Conservation (phyloP, 2,888 invertebrate species). For the Netelia melanura region DNA sequence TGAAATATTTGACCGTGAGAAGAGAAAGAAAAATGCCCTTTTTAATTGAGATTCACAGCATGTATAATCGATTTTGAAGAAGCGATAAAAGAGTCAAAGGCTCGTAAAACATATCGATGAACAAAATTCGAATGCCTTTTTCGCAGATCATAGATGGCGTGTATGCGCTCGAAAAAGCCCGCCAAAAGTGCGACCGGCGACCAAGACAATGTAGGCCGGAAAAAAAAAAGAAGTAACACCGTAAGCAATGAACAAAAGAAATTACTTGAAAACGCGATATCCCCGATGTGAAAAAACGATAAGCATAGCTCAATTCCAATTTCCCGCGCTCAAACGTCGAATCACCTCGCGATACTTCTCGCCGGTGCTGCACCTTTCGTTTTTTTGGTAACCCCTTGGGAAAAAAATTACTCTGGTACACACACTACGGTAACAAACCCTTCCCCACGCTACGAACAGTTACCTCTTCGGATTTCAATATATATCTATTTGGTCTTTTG, state of each 20-base stretch:
- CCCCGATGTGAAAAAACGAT: not conserved
- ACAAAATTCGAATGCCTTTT: constrained; percentile 71
- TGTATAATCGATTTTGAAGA: too few species aligned
- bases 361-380: not conserved
- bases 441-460: too few species aligned
- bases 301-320: not conserved
- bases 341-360: not conserved
- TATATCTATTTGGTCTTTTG: not conserved
- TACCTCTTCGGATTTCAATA: too few species aligned
- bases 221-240: constrained; percentile 46
- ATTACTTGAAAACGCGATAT: not conserved
- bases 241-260: constrained; percentile 55
- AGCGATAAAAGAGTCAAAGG: not conserved
- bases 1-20: too few species aligned
- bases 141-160: constrained; percentile 63
- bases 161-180: constrained; percentile 82
- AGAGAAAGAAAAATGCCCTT: too few species aligned
- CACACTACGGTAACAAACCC: too few species aligned
- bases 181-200: constrained; percentile 79
- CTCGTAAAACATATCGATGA: constrained; percentile 4
- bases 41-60: too few species aligned
- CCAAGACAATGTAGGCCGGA: constrained; percentile 59
- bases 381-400: not conserved
- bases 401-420: constrained; percentile 3
- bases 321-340: not conserved